Base-by-base conservation (phyloP, 2,113 vertebrate genomes). In the Triplophysa rosa region DNA sequence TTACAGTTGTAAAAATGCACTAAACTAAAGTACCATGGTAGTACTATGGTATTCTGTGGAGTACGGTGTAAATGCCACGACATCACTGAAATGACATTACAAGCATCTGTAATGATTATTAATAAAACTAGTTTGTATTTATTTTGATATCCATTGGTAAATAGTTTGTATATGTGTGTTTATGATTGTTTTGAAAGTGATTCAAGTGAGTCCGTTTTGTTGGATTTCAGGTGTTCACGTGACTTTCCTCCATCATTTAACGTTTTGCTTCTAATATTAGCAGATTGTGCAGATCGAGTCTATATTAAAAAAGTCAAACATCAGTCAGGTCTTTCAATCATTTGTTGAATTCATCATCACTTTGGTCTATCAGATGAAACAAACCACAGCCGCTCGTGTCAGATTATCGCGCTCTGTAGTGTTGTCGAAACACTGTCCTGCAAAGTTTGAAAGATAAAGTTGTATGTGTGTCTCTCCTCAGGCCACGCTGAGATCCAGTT, bases 401-500 rank as follows among this genome's bases (percentile, higher is more conserved):
- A 40, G 13, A 40, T 61, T 9, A 13, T 24, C 2, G 14, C 14
- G 2, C 47, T n/a, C 0, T 33, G 40, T 11, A 21, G 13, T 81
- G 72, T 59, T 77, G 24, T 65, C 65, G 24, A 66, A 68, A 79
- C 45, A 63, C 42, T 12, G 8, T 65, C 64, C 21, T 52, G 58
- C 45, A 42, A 24, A 26, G 66, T 64, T 64, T 45, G 45, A 7
- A 37, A 37, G 33, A 37, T 37, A 37, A 37, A 33, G 47, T 52
- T 49, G 17, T 40, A 1, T 56, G 26, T 63, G 19, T 29, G 3
- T 68, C 26, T 62, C 73, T 76, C 17, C 17, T 74, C 65, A 84
- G 83, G 23, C 8, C 49, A 19, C 65, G 52, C 64, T 70, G 40
- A 61, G 79, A 75, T 81, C 76, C 77, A 82, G 71, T 67, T 80